A percentile compares a stretch with the other conserved stretches of the same genome.
Conservation (phyloP, 2,888 invertebrate genomes). For the Agrotis ipsilon region DNA sequence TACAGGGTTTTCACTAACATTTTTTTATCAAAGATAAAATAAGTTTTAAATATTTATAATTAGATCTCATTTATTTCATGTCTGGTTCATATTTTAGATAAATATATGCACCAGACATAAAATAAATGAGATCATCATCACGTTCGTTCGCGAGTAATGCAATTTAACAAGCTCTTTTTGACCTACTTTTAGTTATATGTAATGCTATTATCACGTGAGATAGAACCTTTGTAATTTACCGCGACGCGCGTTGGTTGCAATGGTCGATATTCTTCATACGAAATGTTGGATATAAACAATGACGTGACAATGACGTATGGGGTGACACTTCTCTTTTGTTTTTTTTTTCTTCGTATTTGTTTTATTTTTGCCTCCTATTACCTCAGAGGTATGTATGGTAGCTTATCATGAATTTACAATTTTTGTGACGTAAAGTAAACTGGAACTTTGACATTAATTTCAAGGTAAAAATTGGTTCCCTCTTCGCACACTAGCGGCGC, state of each 20-base stretch:
- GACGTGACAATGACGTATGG: neutral
- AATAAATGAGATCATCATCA: slow-evolving; percentile 6
- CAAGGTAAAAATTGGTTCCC: too few species aligned
- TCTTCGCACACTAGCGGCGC: too few species aligned
- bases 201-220: neutral
- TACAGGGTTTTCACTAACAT: neutral
- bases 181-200: slow-evolving; percentile 10
- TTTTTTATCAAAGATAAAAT: neutral
- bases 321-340: slow-evolving; percentile 7
- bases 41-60: too few species aligned
- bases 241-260: neutral
- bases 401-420: too few species aligned
- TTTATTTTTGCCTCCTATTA: too few species aligned
- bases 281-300: neutral
- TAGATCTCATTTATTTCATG: too few species aligned
- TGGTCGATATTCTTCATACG: neutral
- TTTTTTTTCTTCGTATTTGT: neutral
- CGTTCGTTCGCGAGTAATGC: slow-evolving; percentile 10
- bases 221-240: neutral
- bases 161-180: slow-evolving; percentile 16
- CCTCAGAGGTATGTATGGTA: too few species aligned
- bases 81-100: too few species aligned
- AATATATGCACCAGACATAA: neutral
- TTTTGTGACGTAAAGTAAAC: too few species aligned
- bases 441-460: too few species aligned